Percentiles rank a stretch among this genome's conserved stretches.
Conservation (phyloP, 2,113 vertebrate species). For the Alectura lathami region DNA sequence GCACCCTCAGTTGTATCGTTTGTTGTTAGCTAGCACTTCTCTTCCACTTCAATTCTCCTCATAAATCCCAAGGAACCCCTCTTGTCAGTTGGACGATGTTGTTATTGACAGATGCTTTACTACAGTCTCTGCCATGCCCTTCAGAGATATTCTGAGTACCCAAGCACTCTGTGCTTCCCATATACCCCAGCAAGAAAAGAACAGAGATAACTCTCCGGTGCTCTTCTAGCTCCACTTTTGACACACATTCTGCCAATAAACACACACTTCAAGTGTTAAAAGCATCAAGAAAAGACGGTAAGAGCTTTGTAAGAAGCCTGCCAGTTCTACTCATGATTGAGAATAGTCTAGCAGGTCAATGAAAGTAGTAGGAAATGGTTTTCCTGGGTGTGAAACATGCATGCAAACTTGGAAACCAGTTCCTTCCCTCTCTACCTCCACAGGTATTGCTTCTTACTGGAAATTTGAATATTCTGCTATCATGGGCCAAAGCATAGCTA, state of each 20-base stretch:
- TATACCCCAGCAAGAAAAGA: not conserved
- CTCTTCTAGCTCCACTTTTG: not conserved
- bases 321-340: not conserved
- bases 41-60: not conserved
- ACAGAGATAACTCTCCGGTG: not conserved
- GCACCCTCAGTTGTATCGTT: not conserved
- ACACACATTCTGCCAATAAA: not conserved
- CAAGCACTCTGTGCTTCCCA: not conserved
- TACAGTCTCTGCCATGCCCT: not conserved
- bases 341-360: not conserved
- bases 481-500: not conserved
- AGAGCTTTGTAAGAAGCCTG: not conserved
- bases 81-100: not conserved
- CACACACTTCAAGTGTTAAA: not conserved
- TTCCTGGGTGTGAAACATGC: not conserved
- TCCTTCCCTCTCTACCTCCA: not conserved
- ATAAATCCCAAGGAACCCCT: slow-evolving; percentile 14
- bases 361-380: not conserved
- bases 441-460: not conserved
- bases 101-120: not conserved
- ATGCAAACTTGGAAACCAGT: not conserved
- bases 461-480: not conserved
- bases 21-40: not conserved
- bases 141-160: not conserved
- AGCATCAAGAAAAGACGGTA: slow-evolving; percentile 11